A percentile compares a stretch with the other conserved stretches of the same genome.
These are phyloP conservation scores for Acrocephalus scirpaceus DNA, from an alignment of 2,797 vertebrate species.

Conservation along the genomic window DNA sequence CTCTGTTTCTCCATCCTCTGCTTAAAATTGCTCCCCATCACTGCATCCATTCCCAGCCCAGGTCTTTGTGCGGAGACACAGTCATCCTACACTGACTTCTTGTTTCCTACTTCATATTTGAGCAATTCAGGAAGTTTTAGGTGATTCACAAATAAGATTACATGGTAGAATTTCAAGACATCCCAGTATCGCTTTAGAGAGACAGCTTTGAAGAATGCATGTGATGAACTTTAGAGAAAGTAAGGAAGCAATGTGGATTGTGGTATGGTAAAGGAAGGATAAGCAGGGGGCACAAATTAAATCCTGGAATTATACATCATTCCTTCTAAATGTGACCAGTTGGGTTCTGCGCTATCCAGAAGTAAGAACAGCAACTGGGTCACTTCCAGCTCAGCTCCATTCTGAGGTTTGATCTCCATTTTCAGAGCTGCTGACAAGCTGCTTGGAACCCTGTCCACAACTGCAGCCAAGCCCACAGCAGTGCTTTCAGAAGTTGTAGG, in stretches of 20 bases:
- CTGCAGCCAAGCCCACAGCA: not conserved
- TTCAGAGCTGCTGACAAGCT: not conserved
- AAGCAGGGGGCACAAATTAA: not conserved
- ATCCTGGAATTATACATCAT: not conserved
- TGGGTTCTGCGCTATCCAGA: not conserved
- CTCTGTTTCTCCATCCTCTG: not conserved
- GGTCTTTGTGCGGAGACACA: not conserved
- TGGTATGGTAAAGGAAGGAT: not conserved
- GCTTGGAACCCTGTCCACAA: not conserved
- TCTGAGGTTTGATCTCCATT: not conserved
- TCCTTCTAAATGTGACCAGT: not conserved
- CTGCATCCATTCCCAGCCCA: not conserved
- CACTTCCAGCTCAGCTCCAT: not conserved
- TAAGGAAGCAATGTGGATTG: not conserved
- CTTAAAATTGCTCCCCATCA: not conserved
- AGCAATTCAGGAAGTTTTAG: not conserved
- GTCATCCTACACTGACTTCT: fast-evolving
- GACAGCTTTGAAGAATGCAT: not conserved
- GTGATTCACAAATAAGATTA: not conserved
- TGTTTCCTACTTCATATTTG: not conserved
- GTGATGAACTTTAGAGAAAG: not conserved
- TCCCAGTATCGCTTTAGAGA: not conserved
- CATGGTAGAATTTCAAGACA: not conserved
- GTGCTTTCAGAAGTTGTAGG: not conserved
- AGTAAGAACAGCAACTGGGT: not conserved